A percentile compares a stretch with the other conserved stretches of the same genome.
Conservation (phyloP, 2,888 invertebrate species). For the Orthosia cruda region DNA sequence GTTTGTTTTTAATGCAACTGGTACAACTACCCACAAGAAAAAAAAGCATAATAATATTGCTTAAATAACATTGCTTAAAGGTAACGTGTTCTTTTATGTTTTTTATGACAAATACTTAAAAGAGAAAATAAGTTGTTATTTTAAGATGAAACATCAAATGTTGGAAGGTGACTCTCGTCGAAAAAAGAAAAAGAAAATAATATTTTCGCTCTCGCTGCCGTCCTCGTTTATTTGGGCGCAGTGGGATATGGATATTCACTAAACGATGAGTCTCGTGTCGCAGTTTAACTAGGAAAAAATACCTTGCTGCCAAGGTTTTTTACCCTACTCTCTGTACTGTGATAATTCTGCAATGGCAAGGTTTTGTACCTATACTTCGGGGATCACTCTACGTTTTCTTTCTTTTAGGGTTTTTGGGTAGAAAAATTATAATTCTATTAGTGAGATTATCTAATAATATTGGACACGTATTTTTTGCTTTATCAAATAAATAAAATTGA, state of each 20-base stretch:
- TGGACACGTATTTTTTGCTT: too few species aligned
- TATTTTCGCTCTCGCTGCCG: slow-evolving; percentile 30
- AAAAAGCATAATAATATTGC: too few species aligned
- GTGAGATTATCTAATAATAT: too few species aligned
- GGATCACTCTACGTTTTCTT: neutral
- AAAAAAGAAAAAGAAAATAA: slow-evolving; percentile 50
- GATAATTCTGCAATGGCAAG: too few species aligned
- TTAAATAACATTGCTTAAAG: too few species aligned
- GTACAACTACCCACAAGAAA: too few species aligned
- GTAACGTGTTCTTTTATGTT: slow-evolving; percentile 30
- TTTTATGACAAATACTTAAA: slow-evolving; percentile 39
- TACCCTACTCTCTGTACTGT: too few species aligned
- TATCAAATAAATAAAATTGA: too few species aligned
- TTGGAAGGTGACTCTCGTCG: slow-evolving; percentile 35
- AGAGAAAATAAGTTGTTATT: slow-evolving; percentile 42
- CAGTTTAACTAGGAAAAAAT: neutral
- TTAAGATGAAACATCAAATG: slow-evolving; percentile 54
- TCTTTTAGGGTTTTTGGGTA: too few species aligned
- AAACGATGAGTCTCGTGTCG: neutral
- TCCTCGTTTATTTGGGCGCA: slow-evolving; percentile 40
- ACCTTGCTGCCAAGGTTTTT: too few species aligned
- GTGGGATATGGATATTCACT: slow-evolving; percentile 16
- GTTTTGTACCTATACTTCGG: neutral
- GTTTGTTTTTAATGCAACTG: too few species aligned
- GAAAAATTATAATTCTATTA: too few species aligned